These are phyloP conservation scores for Nasonia giraulti DNA, from an alignment of 1,140 invertebrate species.

Conservation along the genomic window DNA sequence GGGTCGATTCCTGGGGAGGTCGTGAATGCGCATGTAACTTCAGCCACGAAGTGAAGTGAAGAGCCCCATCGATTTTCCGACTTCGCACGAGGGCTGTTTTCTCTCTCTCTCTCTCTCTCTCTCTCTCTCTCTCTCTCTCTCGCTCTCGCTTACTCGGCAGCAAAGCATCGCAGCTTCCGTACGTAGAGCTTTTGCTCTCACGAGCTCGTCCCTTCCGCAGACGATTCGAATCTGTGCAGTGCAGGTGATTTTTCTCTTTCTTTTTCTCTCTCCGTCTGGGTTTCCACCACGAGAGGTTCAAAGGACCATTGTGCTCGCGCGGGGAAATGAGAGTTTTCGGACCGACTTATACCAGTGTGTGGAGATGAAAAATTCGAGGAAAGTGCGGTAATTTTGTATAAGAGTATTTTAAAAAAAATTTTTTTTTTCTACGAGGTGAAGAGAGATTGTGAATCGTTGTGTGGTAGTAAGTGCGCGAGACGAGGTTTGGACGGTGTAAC, in stretches of 20 bases:
- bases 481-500: neutral
- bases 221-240: neutral
- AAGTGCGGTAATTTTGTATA: too few relatives aligned
- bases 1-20: conserved; percentile 32
- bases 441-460: too few relatives aligned
- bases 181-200: neutral
- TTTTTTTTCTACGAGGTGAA: neutral
- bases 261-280: neutral
- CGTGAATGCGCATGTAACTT: conserved; percentile 51
- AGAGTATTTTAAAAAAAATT: too few relatives aligned
- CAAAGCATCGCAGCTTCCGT: neutral
- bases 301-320: neutral
- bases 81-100: conserved; percentile 44
- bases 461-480: neutral
- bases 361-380: too few relatives aligned
- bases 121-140: conserved; percentile 4
- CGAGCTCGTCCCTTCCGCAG: neutral
- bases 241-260: conserved; percentile 5
- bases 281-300: neutral
- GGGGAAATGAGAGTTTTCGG: neutral
- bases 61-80: conserved; percentile 53
- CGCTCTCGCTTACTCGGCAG: neutral
- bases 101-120: neutral
- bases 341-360: neutral
- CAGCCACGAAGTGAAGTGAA: conserved; percentile 50